A percentile compares a stretch with the other conserved stretches of the same genome.
These are phyloP conservation scores for Eucera pruinosa DNA, from an alignment of 2,888 invertebrate species.

Conservation along the genomic window DNA sequence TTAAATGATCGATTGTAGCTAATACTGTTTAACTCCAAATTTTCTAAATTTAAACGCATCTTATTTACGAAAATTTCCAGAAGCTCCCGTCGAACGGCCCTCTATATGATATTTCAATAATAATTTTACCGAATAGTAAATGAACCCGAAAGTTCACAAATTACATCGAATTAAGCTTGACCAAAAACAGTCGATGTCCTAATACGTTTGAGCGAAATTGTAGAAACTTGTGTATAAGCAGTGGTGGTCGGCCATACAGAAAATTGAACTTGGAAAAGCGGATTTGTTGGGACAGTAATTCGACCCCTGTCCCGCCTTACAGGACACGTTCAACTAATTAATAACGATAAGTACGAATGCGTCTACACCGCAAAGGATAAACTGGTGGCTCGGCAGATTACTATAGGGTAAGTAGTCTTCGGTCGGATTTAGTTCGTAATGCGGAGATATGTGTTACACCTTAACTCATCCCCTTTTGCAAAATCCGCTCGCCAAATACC, in stretches of 20 bases:
- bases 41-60: too few relatives aligned
- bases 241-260: conserved; percentile 29
- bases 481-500: background rate
- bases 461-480: background rate
- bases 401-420: conserved; percentile 61
- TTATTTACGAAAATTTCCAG: too few relatives aligned
- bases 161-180: too few relatives aligned
- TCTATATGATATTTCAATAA: background rate
- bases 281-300: conserved; percentile 76
- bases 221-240: too few relatives aligned
- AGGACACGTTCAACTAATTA: conserved; percentile 76
- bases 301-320: conserved; percentile 72
- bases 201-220: too few relatives aligned
- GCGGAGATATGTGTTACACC: conserved; percentile 57
- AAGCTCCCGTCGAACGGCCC: background rate
- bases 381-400: conserved; percentile 68
- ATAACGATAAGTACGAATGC: conserved; percentile 82
- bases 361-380: conserved; percentile 81
- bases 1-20: too few relatives aligned
- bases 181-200: too few relatives aligned
- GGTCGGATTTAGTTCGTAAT: conserved; percentile 67
- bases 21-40: too few relatives aligned
- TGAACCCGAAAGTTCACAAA: too few relatives aligned
- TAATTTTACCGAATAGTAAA: too few relatives aligned
- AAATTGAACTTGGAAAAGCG: conserved; percentile 67